Conservation (phyloP, 2,113 vertebrate genomes). For the Neopipo cinnamomea region DNA sequence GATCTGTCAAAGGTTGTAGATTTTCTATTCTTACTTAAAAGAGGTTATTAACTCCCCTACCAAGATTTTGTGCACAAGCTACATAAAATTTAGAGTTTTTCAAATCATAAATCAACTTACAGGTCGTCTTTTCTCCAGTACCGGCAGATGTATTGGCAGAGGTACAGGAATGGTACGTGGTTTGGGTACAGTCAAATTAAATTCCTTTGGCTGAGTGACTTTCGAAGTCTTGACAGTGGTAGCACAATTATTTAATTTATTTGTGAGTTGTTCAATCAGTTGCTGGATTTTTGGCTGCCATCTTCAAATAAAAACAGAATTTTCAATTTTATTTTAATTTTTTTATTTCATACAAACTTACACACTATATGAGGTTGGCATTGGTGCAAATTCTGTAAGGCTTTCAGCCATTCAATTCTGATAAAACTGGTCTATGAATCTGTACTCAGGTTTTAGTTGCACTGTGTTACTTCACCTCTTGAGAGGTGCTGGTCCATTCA, state of each 20-base stretch:
- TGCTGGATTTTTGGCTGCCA: constrained; percentile 83
- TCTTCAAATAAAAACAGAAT: constrained; percentile 67
- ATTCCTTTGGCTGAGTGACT: constrained; percentile 81
- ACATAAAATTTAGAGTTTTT: not conserved
- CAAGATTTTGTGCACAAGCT: not conserved
- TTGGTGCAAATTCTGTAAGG: not conserved
- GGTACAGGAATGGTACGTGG: constrained; percentile 74
- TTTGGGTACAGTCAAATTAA: constrained; percentile 81
- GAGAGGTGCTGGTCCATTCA: not conserved
- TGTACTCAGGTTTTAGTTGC: not conserved
- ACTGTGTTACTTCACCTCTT: not conserved
- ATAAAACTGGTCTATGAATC: not conserved
- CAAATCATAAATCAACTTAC: constrained; percentile 73
- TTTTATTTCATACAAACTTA: not conserved
- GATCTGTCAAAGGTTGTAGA: not conserved
- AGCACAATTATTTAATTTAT: not conserved
- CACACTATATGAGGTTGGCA: not conserved
- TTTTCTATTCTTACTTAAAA: not conserved
- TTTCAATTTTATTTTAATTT: not conserved
- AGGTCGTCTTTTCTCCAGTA: constrained; percentile 71
- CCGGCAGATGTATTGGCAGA: constrained; percentile 65
- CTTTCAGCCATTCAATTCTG: not conserved
- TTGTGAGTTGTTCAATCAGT: constrained; percentile 75
- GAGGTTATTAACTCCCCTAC: not conserved
- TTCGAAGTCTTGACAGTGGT: constrained; percentile 62